These are phyloP conservation scores for Eustalomyia histrio DNA, from an alignment of 2,888 invertebrate species.

Conservation along the genomic window DNA sequence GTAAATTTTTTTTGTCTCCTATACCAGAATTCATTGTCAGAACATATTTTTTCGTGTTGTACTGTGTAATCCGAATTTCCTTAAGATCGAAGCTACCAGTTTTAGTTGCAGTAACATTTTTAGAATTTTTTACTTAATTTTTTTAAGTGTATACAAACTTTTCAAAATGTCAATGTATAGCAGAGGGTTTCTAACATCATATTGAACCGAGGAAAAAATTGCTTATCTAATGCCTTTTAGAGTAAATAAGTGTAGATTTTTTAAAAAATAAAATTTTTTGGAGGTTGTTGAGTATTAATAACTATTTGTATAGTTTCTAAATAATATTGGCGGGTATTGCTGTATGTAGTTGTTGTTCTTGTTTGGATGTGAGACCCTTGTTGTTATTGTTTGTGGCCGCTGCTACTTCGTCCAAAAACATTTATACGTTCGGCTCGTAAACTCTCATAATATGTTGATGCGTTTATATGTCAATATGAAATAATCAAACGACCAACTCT, in stretches of 20 bases:
- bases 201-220: conserved; percentile 16
- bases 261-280: neutral
- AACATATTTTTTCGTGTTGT: too few relatives aligned
- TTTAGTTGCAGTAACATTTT: too few relatives aligned
- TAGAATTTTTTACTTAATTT: too few relatives aligned
- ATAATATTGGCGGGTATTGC: neutral
- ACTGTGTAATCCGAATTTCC: too few relatives aligned
- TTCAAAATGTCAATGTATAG: neutral
- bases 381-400: neutral
- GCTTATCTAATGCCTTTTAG: conserved; percentile 52
- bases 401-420: neutral
- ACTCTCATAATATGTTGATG: conserved; percentile 9
- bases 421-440: neutral
- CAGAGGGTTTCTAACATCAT: neutral
- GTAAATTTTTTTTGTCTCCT: too few relatives aligned
- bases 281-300: conserved; percentile 3
- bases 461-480: neutral
- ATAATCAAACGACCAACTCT: neutral
- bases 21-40: too few relatives aligned
- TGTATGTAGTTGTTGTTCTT: too few relatives aligned
- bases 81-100: too few relatives aligned
- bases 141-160: neutral
- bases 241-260: conserved; percentile 19
- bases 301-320: neutral
- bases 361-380: neutral